Evolutionary conservation across 1,140 invertebrate genomes (phyloP).

Genomic region (Caenorhabditis briggsae): DNA sequence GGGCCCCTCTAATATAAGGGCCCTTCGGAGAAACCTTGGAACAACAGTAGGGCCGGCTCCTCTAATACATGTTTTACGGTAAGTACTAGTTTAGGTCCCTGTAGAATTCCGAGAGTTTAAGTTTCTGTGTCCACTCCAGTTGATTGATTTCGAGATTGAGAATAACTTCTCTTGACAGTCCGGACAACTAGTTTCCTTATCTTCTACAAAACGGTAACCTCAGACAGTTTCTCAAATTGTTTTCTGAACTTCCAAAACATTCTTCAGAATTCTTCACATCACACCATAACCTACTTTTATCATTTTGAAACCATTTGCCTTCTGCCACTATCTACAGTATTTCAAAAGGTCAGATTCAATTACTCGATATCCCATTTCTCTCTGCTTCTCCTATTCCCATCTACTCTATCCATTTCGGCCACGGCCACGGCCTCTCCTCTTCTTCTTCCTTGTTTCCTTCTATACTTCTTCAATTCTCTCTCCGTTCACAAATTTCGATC

Average conservation of each 20-base stretch:
- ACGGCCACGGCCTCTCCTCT: background rate
- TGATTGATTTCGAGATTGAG: too few species aligned
- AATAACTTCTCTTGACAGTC: too few species aligned
- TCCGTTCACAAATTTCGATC: conserved; percentile 49
- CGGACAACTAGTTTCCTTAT: too few species aligned
- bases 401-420: background rate
- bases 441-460: conserved; percentile 9
- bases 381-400: background rate
- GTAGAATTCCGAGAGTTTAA: too few species aligned
- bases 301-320: background rate
- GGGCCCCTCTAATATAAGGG: too few species aligned
- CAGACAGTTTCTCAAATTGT: too few species aligned
- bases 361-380: conserved; percentile 37
- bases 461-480: background rate
- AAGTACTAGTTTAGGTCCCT: too few species aligned
- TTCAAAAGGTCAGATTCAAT: conserved; percentile 50
- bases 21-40: too few species aligned
- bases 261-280: background rate
- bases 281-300: background rate
- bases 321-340: conserved; percentile 11
- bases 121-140: too few species aligned
- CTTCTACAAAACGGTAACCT: too few species aligned
- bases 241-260: background rate
- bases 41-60: too few species aligned
- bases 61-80: too few species aligned